Base-by-base conservation (phyloP, 2,888 invertebrate species). In the Lasioglossum oenotherae region DNA sequence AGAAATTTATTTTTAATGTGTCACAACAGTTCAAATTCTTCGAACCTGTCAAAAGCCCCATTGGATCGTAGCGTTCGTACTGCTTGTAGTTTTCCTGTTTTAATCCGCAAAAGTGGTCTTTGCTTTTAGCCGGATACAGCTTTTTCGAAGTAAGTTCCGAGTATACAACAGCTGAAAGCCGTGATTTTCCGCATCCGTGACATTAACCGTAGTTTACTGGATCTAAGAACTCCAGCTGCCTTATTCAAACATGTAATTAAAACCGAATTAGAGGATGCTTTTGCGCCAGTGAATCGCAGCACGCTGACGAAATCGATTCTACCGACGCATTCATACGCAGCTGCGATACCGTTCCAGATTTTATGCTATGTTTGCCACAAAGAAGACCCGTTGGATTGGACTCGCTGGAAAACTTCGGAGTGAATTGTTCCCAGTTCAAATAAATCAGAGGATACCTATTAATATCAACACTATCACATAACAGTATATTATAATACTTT, bases 241-340 rank as follows among this genome's bases (percentile, higher is more conserved):
- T 88, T 88, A 88, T 57, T 41, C 84, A 88, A 88, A 86, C 88
- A 74, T 60, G 84, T 86, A 88, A 88, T 88, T 86, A 86, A 88
- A 80, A 38, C 81, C 38, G 60, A 72, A 53, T 38, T 41, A 44
- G 35, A 14, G 49, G 57, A 85, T 86, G 81, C 76, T 77, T 85
- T 81, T 72, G 57, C 31, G 74, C 31, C 23, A 27, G n/a, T 14
- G 44, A 27, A 53, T 79, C 44, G 12, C 38, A 27, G n/a, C 57
- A 27, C 69, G 38, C 31, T 19, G 64, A 46, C 10, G 38, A 38
- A 80, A 82, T 85, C 78, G 81, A 86, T 85, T 76, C 64, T 71
- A 16, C 71, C 31, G 19, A 77, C 74, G 67, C 75, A 72, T 72
- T 74, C 57, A 57, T 75, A 85, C 74, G 78, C 78, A 81, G 77